Conservation (phyloP, 2,113 vertebrate genomes). For the Nothocercus nigrocapillus region DNA sequence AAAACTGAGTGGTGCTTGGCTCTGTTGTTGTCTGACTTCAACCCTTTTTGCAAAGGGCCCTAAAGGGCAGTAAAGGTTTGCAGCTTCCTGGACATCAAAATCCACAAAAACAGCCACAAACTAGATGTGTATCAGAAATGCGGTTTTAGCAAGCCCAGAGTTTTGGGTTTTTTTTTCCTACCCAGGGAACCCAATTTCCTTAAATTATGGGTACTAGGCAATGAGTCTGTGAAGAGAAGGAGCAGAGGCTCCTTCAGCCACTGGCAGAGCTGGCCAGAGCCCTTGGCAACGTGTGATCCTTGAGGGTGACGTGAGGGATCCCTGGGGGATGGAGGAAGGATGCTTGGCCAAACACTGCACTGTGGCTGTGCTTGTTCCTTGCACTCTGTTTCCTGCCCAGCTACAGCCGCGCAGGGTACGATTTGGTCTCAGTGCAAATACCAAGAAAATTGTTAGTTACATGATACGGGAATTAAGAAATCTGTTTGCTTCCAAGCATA, state of each 20-base stretch:
- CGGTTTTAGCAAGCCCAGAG: not conserved
- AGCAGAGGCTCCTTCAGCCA: not conserved
- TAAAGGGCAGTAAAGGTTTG: not conserved
- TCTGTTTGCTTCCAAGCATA: not conserved
- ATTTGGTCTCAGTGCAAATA: not conserved
- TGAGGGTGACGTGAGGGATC: not conserved
- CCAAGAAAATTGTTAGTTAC: constrained; percentile 39
- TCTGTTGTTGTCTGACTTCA: not conserved
- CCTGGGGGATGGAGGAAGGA: not conserved
- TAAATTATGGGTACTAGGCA: not conserved
- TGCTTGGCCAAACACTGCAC: not conserved
- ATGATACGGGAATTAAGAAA: not conserved
- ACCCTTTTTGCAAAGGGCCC: not conserved
- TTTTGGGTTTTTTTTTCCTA: not conserved
- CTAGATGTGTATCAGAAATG: not conserved
- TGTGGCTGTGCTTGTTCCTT: not conserved
- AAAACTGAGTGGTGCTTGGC: fast-evolving
- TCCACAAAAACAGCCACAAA: not conserved
- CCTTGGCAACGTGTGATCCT: not conserved
- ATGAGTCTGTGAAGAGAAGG: not conserved
- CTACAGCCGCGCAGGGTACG: not conserved
- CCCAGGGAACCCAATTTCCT: not conserved
- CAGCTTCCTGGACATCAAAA: not conserved
- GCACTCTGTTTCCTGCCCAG: not conserved
- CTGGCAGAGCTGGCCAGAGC: not conserved